Base-by-base conservation (phyloP, 2,888 invertebrate species). In the Tanypteryx hageni region DNA sequence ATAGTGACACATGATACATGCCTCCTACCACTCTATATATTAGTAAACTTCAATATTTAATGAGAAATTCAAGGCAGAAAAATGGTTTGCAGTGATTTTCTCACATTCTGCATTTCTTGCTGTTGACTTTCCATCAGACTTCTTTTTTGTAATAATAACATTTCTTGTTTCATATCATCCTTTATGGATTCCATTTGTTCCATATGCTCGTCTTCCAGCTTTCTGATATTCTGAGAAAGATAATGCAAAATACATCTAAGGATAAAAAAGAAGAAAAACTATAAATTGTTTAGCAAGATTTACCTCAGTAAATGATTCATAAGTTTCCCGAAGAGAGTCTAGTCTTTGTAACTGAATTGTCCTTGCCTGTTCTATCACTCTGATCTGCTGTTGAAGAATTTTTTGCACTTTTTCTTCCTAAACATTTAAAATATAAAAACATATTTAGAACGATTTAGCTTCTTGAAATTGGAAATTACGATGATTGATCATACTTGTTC, bases 41-140 rank as follows among this genome's bases (percentile, higher is more conserved):
- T 44, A 44, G 44, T 44, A 44, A 44, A 44, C n/a, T n/a, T n/a
- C n/a, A n/a, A n/a, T n/a, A n/a, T n/a, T 44, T 44, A 44, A 44
- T 5, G 5, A 44, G 44, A 44, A 44, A 64, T 18, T 83, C 13
- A 83, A 18, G 83, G 57, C 7, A 83, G 57, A 14, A 83, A 57
- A 9, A 83, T 11, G 44, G 83, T 83, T 57, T 83, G 83, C 57
- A 83, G 56, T 3, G 83, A 83, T 57, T 83, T 83, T n/a, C 83
- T 83, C 4, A 83, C 83, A 56, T 83, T 57, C 83, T 27, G 57
- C 56, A 83, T 56, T 56, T 83, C 83, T 9, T 83, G 83, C 57
- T 83, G 83, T 57, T 83, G 83, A 16, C n/a, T 83, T 57, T 83
- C 83, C 83, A 83, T 83, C n/a, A 83, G 57, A 83, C 44, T 83